Conservation (phyloP, 2,888 invertebrate species). For the Agrotis segetum region DNA sequence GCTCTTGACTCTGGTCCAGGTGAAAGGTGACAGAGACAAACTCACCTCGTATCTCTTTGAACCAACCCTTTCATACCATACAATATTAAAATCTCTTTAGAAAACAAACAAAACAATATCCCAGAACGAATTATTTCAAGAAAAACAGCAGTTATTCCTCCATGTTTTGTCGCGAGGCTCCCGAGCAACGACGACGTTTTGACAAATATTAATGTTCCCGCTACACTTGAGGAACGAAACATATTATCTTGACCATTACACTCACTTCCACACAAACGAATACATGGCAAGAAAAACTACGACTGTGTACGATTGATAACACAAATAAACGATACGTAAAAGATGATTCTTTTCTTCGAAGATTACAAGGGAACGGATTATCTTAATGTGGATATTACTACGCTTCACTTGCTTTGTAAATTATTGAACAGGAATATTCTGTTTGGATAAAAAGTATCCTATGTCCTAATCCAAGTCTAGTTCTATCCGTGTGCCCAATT, state of each 20-base stretch:
- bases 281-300: conserved; percentile 59
- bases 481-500: neutral
- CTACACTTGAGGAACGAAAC: conserved; percentile 66
- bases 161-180: conserved; percentile 67
- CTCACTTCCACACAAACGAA: conserved; percentile 65
- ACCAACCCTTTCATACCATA: neutral
- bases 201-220: conserved; percentile 77
- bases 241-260: conserved; percentile 77
- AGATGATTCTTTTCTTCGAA: conserved; percentile 46
- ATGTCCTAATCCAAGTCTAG: too few relatives aligned
- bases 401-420: neutral
- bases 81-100: conserved; percentile 13
- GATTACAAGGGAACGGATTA: neutral
- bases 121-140: conserved; percentile 48
- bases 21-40: too few relatives aligned
- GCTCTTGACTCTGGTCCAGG: too few relatives aligned
- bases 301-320: conserved; percentile 66
- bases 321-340: conserved; percentile 63
- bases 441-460: neutral
- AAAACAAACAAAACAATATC: conserved; percentile 26
- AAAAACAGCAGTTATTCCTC: conserved; percentile 66
- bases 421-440: neutral
- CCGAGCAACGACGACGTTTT: conserved; percentile 72
- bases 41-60: too few relatives aligned
- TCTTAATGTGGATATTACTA: neutral